These are phyloP conservation scores for Platalea minor DNA, from an alignment of 2,797 vertebrate genomes.

Conservation along the genomic window DNA sequence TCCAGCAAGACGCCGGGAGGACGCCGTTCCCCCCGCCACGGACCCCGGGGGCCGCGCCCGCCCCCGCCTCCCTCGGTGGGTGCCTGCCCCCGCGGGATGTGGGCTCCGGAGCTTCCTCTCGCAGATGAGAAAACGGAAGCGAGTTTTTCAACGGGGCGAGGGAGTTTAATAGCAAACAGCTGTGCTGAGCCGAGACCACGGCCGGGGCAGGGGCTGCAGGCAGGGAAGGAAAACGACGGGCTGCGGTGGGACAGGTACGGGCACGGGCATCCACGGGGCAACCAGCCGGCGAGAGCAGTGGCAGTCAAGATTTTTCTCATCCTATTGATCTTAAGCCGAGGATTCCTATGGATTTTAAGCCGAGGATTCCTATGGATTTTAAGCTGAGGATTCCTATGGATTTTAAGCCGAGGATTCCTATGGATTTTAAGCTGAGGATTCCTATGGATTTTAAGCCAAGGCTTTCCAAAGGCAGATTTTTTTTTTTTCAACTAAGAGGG, in stretches of 20 bases:
- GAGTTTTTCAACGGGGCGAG: neutral
- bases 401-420: neutral
- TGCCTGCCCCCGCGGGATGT: neutral
- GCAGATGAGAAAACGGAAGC: neutral
- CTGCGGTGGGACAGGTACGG: neutral
- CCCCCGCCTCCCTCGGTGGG: neutral
- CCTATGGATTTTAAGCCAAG: rapidly evolving
- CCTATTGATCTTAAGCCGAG: neutral
- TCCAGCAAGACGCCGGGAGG: neutral
- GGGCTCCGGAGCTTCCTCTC: neutral
- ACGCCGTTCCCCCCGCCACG: rapidly evolving
- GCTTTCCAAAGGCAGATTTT: neutral
- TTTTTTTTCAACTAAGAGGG: neutral
- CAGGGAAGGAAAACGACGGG: neutral
- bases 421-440: neutral
- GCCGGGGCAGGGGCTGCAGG: neutral
- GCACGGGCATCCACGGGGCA: neutral
- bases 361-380: rapidly evolving
- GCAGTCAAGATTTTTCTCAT: rapidly evolving
- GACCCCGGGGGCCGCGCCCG: neutral
- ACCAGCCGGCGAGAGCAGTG: rapidly evolving
- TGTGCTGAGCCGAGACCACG: neutral
- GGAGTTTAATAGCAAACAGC: neutral
- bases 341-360: rapidly evolving
- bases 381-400: rapidly evolving